Evolutionary conservation across 2,113 vertebrate species (phyloP).

Genomic region (Sclerurus mexicanus): DNA sequence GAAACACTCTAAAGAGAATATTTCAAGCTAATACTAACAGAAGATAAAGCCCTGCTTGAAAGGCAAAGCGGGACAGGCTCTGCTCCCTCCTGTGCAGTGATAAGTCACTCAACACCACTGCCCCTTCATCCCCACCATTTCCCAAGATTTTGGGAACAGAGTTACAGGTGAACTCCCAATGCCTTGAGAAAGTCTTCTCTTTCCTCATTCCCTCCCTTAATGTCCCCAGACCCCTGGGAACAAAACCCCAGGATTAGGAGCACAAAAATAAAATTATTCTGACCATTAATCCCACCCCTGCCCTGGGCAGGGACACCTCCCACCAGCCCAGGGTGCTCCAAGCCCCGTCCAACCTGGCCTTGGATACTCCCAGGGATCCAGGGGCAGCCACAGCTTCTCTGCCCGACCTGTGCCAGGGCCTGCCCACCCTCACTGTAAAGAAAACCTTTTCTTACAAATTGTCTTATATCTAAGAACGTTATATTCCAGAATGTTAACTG

Average conservation of each 20-base stretch:
- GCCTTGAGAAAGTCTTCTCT: too few species aligned
- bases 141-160: too few species aligned
- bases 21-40: too few species aligned
- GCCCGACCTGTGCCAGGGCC: background rate
- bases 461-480: background rate
- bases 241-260: background rate
- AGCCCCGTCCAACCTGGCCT: background rate
- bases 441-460: background rate
- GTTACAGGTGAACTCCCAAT: too few species aligned
- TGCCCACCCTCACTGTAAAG: background rate
- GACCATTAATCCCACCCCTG: background rate
- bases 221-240: too few species aligned
- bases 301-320: background rate
- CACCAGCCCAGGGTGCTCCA: background rate
- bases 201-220: too few species aligned
- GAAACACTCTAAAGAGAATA: too few species aligned
- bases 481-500: background rate
- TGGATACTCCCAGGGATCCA: background rate
- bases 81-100: too few species aligned
- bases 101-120: too few species aligned
- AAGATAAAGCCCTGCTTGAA: too few species aligned
- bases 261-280: accelerated
- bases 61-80: too few species aligned
- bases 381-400: background rate
- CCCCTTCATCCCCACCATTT: too few species aligned